These are phyloP conservation scores for Charina bottae DNA, from an alignment of 2,113 vertebrate genomes.

Conservation along the genomic window DNA sequence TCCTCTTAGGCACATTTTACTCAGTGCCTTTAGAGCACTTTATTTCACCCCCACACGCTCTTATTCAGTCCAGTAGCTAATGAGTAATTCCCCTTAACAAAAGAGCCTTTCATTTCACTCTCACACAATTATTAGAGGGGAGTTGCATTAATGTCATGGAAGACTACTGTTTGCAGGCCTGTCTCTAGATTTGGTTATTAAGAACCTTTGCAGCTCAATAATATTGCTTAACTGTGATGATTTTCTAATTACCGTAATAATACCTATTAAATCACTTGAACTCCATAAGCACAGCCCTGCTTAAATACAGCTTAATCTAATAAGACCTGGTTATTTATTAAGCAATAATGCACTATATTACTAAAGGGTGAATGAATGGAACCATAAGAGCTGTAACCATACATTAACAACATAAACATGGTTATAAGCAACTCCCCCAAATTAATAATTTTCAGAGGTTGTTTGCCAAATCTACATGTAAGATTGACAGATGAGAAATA, in stretches of 20 bases:
- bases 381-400: constrained; percentile 59
- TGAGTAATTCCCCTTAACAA: constrained; percentile 81
- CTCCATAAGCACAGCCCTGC: constrained; percentile 71
- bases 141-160: constrained; percentile 78
- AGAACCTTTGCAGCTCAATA: constrained; percentile 79
- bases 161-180: constrained; percentile 76
- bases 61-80: constrained; percentile 76
- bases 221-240: constrained; percentile 82
- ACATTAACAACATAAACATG: constrained; percentile 51
- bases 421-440: constrained; percentile 39
- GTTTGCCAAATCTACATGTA: constrained; percentile 15
- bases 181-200: constrained; percentile 81
- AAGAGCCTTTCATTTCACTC: constrained; percentile 77
- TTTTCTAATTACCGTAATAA: constrained; percentile 86
- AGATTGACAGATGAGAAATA: constrained; percentile 42
- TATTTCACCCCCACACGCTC: constrained; percentile 70
- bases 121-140: constrained; percentile 79
- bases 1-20: constrained; percentile 73
- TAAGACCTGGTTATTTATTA: constrained; percentile 77
- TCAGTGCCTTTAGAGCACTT: constrained; percentile 72
- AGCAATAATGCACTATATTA: constrained; percentile 70
- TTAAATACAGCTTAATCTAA: constrained; percentile 82
- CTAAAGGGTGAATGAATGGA: constrained; percentile 60
- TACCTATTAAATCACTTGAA: constrained; percentile 82
- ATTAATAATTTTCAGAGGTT: constrained; percentile 43